phyloP scores from a whole-genome alignment of 2,797 vertebrate genomes.

The Sarcophilus harrisii region DNA sequence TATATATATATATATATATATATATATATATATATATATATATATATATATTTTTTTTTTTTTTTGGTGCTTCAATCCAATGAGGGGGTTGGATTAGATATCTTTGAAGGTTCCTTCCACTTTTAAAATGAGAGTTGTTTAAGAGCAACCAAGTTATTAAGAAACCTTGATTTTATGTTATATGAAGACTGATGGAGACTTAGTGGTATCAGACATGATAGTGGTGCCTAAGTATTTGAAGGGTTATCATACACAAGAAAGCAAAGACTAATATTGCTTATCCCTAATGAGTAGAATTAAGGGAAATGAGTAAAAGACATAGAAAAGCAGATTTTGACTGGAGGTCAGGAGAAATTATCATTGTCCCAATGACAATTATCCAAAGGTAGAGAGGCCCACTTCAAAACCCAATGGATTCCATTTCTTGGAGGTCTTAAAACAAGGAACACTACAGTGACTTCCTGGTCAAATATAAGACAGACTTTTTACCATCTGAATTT shows the following conservation, averaged over 20 bases:
- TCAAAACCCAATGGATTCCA: background rate
- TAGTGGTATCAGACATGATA: too few relatives aligned
- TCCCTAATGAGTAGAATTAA: background rate
- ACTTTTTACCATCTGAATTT: background rate
- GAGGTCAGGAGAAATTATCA: background rate
- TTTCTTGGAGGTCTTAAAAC: background rate
- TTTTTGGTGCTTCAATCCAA: background rate
- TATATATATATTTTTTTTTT: too few relatives aligned
- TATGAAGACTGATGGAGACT: background rate
- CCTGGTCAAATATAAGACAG: background rate
- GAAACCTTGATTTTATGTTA: background rate
- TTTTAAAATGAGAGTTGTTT: background rate
- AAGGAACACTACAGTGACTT: background rate
- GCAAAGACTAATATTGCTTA: background rate
- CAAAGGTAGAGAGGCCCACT: background rate
- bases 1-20: too few relatives aligned
- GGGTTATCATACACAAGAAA: background rate
- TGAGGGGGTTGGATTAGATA: background rate
- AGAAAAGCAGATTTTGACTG: background rate
- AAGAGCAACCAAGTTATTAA: background rate
- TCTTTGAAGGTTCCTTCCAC: background rate
- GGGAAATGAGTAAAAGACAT: background rate
- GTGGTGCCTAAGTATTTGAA: background rate
- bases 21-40: too few relatives aligned
- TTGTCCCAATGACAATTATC: background rate